Percentiles rank a stretch among this genome's conserved stretches.
These are phyloP conservation scores for Octonoba sinensis DNA, from an alignment of 2,888 invertebrate genomes.

Conservation along the genomic window DNA sequence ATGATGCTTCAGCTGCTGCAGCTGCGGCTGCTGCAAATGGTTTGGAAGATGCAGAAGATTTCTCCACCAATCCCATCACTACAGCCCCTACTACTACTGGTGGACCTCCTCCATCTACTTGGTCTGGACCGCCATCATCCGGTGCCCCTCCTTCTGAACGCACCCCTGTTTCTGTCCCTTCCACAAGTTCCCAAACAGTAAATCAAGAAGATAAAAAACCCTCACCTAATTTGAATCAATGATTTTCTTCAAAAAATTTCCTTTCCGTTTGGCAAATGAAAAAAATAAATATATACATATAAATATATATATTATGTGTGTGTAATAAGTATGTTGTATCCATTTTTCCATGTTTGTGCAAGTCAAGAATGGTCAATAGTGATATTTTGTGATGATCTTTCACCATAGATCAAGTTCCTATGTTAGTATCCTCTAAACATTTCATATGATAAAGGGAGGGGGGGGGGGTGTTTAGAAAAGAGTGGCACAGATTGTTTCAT, in stretches of 20 bases:
- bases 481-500: too few relatives aligned
- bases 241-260: conserved; percentile 24
- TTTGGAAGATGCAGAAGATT: conserved; percentile 66
- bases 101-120: conserved; percentile 64
- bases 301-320: not conserved
- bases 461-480: too few relatives aligned
- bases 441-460: not conserved
- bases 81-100: conserved; percentile 60
- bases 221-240: conserved; percentile 65
- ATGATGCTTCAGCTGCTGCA: conserved; percentile 78
- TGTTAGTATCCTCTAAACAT: conserved; percentile 35
- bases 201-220: conserved; percentile 66
- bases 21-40: conserved; percentile 65
- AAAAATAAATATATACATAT: too few relatives aligned
- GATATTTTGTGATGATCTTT: conserved; percentile 51
- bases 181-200: conserved; percentile 63
- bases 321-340: conserved; percentile 46
- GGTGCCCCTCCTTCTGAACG: conserved; percentile 63
- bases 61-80: conserved; percentile 60
- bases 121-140: conserved; percentile 65
- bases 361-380: conserved; percentile 41
- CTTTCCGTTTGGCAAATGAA: too few relatives aligned
- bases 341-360: conserved; percentile 17
- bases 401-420: conserved; percentile 56
- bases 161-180: conserved; percentile 61